Evolutionary conservation across 2,113 vertebrate species (phyloP).

Genomic region (Coregonus clupeaformis): DNA sequence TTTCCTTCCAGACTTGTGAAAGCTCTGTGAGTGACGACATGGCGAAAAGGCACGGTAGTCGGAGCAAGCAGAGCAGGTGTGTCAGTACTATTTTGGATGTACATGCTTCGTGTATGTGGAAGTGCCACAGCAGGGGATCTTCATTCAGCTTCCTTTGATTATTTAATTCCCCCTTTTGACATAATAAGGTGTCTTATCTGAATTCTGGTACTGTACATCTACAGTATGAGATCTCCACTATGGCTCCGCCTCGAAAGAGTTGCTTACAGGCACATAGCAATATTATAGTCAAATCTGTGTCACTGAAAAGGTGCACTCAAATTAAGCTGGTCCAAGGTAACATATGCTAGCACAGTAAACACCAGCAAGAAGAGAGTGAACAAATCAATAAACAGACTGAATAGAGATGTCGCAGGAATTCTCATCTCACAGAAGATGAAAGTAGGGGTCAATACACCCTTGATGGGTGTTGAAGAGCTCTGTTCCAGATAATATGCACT

Average conservation of each 20-base stretch:
- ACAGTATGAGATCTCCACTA: no score
- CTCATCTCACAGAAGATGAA: background rate
- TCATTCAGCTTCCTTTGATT: no score
- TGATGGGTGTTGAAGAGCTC: no score
- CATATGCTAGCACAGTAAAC: background rate
- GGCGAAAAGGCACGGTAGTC: background rate
- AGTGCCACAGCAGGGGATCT: no score
- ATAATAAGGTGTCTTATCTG: background rate
- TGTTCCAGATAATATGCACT: background rate
- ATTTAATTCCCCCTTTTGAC: no score
- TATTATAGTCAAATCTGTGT: background rate
- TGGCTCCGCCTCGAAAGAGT: no score
- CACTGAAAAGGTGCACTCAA: background rate
- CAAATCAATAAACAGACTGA: background rate
- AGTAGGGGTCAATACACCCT: background rate
- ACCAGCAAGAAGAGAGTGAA: background rate
- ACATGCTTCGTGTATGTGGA: background rate
- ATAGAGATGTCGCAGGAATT: background rate
- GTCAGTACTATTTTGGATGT: background rate
- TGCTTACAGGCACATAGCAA: no score
- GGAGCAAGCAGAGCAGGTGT: background rate
- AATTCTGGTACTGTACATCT: background rate
- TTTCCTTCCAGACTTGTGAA: background rate
- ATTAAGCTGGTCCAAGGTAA: background rate
- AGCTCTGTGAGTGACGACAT: background rate